These are phyloP conservation scores for Hiodon tergisus DNA, from an alignment of 2,113 vertebrate species.

Conservation along the genomic window DNA sequence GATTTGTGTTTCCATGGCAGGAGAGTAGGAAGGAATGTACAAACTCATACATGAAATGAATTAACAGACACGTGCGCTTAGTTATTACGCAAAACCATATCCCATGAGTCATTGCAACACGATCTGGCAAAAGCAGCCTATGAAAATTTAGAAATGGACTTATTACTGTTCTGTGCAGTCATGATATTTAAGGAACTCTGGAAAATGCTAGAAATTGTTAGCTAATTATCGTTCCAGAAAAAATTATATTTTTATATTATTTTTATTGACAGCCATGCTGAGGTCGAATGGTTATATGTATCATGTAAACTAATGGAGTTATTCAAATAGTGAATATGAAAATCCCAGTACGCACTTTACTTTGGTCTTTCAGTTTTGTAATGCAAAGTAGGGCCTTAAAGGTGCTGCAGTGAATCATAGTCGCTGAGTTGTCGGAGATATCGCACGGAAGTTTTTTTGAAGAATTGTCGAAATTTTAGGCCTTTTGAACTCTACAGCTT, in stretches of 20 bases:
- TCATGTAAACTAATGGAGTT: constrained; percentile 57
- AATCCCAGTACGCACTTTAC: constrained; percentile 58
- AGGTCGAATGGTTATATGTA: constrained; percentile 18
- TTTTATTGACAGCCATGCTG: too few relatives aligned
- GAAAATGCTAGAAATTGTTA: too few relatives aligned
- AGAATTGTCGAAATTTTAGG: background rate
- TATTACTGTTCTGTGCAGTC: too few relatives aligned
- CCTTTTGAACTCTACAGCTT: constrained; percentile 7
- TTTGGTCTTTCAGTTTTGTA: constrained; percentile 52
- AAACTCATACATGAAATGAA: constrained; percentile 33
- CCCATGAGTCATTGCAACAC: constrained; percentile 44
- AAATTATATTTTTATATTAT: too few relatives aligned
- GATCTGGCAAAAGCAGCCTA: constrained; percentile 39
- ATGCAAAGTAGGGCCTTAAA: constrained; percentile 63
- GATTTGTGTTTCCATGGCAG: constrained; percentile 28
- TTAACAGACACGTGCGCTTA: constrained; percentile 44
- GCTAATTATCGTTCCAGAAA: too few relatives aligned
- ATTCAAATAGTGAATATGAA: constrained; percentile 70
- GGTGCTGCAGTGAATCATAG: constrained; percentile 30
- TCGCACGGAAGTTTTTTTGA: constrained; percentile 1
- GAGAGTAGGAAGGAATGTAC: constrained; percentile 34
- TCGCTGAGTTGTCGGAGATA: constrained; percentile 2
- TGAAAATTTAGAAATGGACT: constrained; percentile 20
- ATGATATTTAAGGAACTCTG: too few relatives aligned
- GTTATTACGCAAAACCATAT: constrained; percentile 42